phyloP scores from a whole-genome alignment of 2,888 invertebrate species.

The Loripinus fragilis region DNA sequence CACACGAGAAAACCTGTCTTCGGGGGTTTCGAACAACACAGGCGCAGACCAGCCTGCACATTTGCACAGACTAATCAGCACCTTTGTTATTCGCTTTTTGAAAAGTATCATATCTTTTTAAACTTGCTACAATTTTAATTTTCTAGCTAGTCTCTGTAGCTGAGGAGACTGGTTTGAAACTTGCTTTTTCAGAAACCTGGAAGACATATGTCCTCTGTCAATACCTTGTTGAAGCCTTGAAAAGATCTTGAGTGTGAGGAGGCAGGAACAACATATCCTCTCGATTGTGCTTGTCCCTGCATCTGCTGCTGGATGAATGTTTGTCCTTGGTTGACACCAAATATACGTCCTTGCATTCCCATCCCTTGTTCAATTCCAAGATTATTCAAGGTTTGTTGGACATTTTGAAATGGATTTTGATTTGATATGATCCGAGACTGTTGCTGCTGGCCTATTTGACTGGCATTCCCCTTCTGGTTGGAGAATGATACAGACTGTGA shows the following conservation, averaged over 20 bases:
- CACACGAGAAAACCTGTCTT: too few species aligned
- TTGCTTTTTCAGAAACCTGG: too few species aligned
- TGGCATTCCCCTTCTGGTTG: not conserved
- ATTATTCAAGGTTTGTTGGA: not conserved
- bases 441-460: not conserved
- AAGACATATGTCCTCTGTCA: too few species aligned
- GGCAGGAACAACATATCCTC: constrained; percentile 6
- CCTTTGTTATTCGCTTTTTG: too few species aligned
- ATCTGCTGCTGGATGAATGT: not conserved
- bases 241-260: not conserved
- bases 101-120: too few species aligned
- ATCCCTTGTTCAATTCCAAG: not conserved
- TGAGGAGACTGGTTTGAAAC: too few species aligned
- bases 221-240: constrained; percentile 2
- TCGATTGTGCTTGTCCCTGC: not conserved
- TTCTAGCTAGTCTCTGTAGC: too few species aligned
- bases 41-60: too few species aligned
- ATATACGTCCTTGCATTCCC: not conserved
- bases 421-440: not conserved
- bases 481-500: not conserved
- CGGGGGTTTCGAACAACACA: too few species aligned
- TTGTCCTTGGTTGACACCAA: not conserved
- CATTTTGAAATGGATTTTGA: constrained; percentile 7
- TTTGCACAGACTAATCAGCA: too few species aligned
- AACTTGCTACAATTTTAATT: too few species aligned